A percentile compares a stretch with the other conserved stretches of the same genome.
Evolutionary conservation across 1,140 invertebrate genomes (phyloP).

Genomic region (Sycophaga agraensis): DNA sequence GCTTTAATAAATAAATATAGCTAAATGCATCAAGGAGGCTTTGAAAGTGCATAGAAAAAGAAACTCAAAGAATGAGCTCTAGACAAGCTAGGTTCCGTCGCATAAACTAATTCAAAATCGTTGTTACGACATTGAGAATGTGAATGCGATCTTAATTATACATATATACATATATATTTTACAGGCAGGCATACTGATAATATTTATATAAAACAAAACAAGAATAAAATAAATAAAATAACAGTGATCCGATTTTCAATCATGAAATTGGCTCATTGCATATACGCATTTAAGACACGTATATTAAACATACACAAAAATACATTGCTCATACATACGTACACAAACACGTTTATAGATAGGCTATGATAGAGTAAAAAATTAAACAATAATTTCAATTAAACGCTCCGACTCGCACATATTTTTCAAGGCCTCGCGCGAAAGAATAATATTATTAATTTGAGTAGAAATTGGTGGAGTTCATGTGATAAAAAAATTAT

Average conservation of each 20-base stretch:
- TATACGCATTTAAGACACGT: no score
- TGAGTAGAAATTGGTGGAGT: no score
- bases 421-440: conserved; percentile 33
- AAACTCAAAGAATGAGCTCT: conserved; percentile 34
- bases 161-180: conserved; percentile 39
- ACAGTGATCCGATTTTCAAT: conserved; percentile 11
- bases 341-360: conserved; percentile 49
- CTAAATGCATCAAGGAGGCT: conserved; percentile 34
- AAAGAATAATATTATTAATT: no score
- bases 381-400: conserved; percentile 47
- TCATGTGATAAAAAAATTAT: conserved; percentile 23
- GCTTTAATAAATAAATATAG: no score
- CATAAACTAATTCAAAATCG: conserved; percentile 30
- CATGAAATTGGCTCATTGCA: conserved; percentile 17
- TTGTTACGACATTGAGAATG: conserved; percentile 1
- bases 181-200: conserved; percentile 36
- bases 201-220: conserved; percentile 34
- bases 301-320: conserved; percentile 17
- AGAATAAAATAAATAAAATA: conserved; percentile 16
- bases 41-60: conserved; percentile 27
- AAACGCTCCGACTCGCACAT: conserved; percentile 45
- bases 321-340: conserved; percentile 25
- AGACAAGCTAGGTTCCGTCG: conserved; percentile 40
- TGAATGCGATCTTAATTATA: conserved; percentile 29
- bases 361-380: conserved; percentile 57